These are phyloP conservation scores for Eulemur coronatus DNA, from an alignment of 2,797 vertebrate species.

Conservation along the genomic window DNA sequence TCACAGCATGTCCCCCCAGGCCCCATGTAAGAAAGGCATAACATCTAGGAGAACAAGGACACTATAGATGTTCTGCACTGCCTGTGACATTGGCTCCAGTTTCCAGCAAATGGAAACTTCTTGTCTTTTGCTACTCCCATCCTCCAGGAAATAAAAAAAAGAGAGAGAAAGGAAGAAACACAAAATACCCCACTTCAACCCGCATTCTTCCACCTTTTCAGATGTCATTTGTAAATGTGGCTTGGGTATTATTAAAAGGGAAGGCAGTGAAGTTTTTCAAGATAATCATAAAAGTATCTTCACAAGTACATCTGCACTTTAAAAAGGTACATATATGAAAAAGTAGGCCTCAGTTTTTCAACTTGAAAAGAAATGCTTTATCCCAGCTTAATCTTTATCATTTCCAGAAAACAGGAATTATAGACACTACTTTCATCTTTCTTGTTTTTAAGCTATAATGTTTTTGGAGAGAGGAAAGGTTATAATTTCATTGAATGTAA, in stretches of 20 bases:
- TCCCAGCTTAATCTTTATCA: neutral
- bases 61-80: neutral
- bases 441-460: neutral
- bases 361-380: neutral
- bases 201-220: neutral
- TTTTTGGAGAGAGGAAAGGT: neutral
- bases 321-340: neutral
- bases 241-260: neutral
- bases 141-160: neutral
- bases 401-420: neutral
- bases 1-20: neutral
- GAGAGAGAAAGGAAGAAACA: neutral
- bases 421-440: neutral
- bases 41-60: neutral
- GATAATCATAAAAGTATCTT: neutral
- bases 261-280: neutral
- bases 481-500: neutral
- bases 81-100: neutral
- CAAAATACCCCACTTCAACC: neutral
- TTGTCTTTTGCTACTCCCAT: neutral
- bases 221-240: neutral
- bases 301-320: neutral
- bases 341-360: neutral
- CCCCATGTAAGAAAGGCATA: neutral
- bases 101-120: neutral